phyloP scores from a whole-genome alignment of 2,888 invertebrate species.

The Apomyelois bistriatella region DNA sequence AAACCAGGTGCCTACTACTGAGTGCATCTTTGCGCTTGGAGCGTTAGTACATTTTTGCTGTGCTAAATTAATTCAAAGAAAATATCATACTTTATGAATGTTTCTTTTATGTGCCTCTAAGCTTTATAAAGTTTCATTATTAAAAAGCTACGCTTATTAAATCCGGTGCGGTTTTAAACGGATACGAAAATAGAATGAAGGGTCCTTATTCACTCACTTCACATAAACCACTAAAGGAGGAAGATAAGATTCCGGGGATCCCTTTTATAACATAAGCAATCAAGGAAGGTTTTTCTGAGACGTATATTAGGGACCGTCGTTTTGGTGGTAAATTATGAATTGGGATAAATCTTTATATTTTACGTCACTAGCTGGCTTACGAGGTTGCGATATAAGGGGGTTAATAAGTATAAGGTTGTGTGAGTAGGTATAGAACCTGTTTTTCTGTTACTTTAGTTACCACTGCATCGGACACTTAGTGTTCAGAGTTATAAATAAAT shows the following conservation, averaged over 20 bases:
- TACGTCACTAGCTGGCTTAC: no score
- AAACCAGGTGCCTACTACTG: no score
- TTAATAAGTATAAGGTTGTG: no score
- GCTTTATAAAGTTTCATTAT: background rate
- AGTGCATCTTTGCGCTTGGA: no score
- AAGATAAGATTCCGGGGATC: conserved; percentile 2
- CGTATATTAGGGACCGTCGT: background rate
- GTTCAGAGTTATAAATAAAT: no score
- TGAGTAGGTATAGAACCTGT: no score
- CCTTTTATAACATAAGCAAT: conserved; percentile 12
- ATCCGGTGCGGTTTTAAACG: background rate
- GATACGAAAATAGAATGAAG: conserved; percentile 2
- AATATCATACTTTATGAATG: background rate
- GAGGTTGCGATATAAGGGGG: no score
- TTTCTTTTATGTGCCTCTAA: background rate
- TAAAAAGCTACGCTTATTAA: background rate
- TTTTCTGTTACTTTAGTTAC: no score
- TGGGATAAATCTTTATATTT: no score
- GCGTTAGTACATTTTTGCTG: no score
- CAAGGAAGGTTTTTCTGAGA: background rate
- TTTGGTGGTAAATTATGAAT: no score
- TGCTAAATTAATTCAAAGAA: background rate
- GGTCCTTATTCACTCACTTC: conserved; percentile 2
- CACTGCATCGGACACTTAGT: no score
- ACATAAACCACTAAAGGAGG: background rate